Evolutionary conservation across 2,797 vertebrate species (phyloP).

Genomic region (Huso huso): DNA sequence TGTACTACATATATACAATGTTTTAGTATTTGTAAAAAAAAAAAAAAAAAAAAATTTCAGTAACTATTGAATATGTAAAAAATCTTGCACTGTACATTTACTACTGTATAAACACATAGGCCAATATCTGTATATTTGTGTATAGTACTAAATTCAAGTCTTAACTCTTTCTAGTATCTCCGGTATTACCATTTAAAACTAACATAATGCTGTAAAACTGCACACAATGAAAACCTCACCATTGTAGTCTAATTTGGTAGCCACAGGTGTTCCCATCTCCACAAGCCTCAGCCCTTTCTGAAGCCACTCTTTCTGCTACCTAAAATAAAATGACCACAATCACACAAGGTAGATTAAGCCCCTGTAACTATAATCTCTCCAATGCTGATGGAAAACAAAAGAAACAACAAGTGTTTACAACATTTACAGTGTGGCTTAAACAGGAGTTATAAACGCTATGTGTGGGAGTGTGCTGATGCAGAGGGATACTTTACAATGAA

Average conservation of each 20-base stretch:
- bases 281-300: slow-evolving; percentile 82
- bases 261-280: slow-evolving; percentile 85
- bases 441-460: too few relatives aligned
- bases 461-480: too few relatives aligned
- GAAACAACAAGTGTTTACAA: neutral
- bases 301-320: slow-evolving; percentile 92
- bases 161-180: too few relatives aligned
- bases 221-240: slow-evolving; percentile 49
- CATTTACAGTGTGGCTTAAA: neutral
- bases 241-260: slow-evolving; percentile 94
- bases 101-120: too few relatives aligned
- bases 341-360: neutral
- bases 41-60: too few relatives aligned
- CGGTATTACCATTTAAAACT: neutral
- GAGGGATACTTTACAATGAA: too few relatives aligned
- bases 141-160: too few relatives aligned
- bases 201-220: neutral
- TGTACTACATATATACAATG: too few relatives aligned
- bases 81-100: too few relatives aligned
- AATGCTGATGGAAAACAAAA: neutral
- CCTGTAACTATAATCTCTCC: neutral
- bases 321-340: slow-evolving; percentile 33
- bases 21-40: too few relatives aligned
- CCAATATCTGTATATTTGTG: too few relatives aligned
- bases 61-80: too few relatives aligned